phyloP scores from a whole-genome alignment of 2,113 vertebrate genomes.

The Lucifuga dentata region DNA sequence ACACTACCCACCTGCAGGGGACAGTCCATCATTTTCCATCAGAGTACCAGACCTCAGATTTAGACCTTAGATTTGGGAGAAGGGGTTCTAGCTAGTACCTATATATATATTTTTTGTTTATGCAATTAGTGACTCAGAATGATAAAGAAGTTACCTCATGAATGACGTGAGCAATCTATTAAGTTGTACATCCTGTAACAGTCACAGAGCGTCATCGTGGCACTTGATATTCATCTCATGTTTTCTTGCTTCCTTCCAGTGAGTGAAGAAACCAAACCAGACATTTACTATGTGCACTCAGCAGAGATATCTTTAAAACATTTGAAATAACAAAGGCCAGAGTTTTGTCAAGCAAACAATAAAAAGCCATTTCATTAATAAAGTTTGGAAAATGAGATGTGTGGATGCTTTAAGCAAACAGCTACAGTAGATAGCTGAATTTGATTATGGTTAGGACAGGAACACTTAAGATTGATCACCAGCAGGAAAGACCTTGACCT shows the following conservation, averaged over 20 bases:
- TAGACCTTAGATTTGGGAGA: too few relatives aligned
- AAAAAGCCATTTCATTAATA: conserved; percentile 1
- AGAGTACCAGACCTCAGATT: too few relatives aligned
- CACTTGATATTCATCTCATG: conserved; percentile 71
- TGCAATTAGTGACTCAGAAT: too few relatives aligned
- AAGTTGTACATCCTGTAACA: background rate
- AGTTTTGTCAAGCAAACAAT: conserved; percentile 7
- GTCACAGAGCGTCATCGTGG: conserved; percentile 18
- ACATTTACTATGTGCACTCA: conserved; percentile 34
- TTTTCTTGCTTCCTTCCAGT: conserved; percentile 39
- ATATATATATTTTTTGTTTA: too few relatives aligned
- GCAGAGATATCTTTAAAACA: conserved; percentile 12
- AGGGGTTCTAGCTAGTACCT: too few relatives aligned
- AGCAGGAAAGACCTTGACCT: conserved; percentile 4
- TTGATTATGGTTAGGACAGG: background rate
- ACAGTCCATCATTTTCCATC: too few relatives aligned
- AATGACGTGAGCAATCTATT: conserved; percentile 23
- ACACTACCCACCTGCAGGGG: too few relatives aligned
- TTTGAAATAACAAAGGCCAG: conserved; percentile 2
- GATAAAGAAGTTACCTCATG: conserved; percentile 18
- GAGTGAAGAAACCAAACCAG: conserved; percentile 51
- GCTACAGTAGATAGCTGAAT: background rate
- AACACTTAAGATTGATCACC: conserved; percentile 28
- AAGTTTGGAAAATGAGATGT: background rate
- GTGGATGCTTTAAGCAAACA: background rate